Conservation (phyloP, 1,140 invertebrate genomes). For the Brachionus paranguensis region DNA sequence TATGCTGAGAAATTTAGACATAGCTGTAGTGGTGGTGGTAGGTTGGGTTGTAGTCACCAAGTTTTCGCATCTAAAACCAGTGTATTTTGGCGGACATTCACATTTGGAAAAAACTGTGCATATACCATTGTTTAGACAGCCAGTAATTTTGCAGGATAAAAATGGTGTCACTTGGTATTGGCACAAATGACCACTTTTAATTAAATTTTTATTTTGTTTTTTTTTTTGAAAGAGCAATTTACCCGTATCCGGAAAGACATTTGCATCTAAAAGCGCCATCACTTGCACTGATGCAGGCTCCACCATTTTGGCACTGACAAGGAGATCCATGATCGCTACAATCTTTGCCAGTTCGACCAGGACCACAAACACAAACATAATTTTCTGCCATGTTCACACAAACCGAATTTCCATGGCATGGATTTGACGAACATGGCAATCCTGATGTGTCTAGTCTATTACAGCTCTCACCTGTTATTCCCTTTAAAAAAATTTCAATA, state of each 20-base stretch:
- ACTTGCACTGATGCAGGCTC: background rate
- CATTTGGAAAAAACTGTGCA: slow-evolving; percentile 16
- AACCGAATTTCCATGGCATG: slow-evolving; percentile 29
- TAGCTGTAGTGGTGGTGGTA: background rate
- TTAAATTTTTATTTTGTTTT: background rate
- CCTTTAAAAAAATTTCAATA: background rate
- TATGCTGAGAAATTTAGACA: background rate
- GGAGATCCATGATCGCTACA: slow-evolving; percentile 25
- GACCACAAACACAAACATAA: slow-evolving; percentile 37
- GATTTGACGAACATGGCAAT: slow-evolving; percentile 16
- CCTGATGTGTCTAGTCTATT: slow-evolving; percentile 1
- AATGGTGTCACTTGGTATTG: background rate
- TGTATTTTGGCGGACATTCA: background rate
- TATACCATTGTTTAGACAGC: slow-evolving; percentile 10
- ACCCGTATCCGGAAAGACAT: background rate
- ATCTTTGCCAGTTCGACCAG: slow-evolving; percentile 9
- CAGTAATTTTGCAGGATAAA: slow-evolving; percentile 31
- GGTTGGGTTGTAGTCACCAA: background rate
- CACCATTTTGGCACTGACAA: slow-evolving; percentile 37
- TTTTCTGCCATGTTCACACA: background rate
- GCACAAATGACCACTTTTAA: slow-evolving; percentile 25
- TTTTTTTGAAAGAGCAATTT: background rate
- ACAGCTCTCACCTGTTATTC: slow-evolving; percentile 6
- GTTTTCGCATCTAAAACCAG: slow-evolving; percentile 13
- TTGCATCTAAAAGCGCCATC: slow-evolving; percentile 9